Evolutionary conservation across 2,113 vertebrate genomes (phyloP).

Genomic region (Chaetops frenatus): DNA sequence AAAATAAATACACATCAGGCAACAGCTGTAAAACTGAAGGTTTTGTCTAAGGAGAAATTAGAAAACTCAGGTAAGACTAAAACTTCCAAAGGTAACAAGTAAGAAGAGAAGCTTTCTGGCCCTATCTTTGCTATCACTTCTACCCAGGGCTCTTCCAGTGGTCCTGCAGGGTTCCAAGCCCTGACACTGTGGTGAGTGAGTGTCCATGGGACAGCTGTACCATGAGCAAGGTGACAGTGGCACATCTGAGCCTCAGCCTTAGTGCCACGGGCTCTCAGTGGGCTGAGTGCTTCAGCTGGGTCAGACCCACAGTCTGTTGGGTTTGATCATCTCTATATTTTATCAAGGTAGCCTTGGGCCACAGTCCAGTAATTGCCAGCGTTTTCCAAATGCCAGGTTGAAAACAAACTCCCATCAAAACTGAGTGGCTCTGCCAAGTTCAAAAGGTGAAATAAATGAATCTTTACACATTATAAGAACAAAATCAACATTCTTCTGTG

Average conservation of each 20-base stretch:
- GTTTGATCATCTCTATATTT: conserved; percentile 37
- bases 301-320: neutral
- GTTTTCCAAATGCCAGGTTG: conserved; percentile 56
- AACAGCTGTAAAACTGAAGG: neutral
- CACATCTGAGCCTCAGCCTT: neutral
- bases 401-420: conserved; percentile 55
- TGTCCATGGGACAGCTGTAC: neutral
- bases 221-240: neutral
- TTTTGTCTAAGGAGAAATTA: neutral
- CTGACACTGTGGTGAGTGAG: accelerated
- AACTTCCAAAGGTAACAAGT: neutral
- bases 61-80: neutral
- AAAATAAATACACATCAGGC: neutral
- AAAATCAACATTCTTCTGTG: conserved; percentile 76
- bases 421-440: conserved; percentile 69
- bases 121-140: neutral
- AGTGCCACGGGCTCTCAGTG: neutral
- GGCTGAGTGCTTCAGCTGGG: neutral
- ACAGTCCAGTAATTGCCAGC: conserved; percentile 64
- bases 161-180: neutral
- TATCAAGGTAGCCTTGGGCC: conserved; percentile 57
- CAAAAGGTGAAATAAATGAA: conserved; percentile 82
- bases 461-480: conserved; percentile 78
- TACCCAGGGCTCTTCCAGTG: neutral
- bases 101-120: neutral